phyloP scores from a whole-genome alignment of 2,797 vertebrate genomes.

The Chelidonichthys spinosus region DNA sequence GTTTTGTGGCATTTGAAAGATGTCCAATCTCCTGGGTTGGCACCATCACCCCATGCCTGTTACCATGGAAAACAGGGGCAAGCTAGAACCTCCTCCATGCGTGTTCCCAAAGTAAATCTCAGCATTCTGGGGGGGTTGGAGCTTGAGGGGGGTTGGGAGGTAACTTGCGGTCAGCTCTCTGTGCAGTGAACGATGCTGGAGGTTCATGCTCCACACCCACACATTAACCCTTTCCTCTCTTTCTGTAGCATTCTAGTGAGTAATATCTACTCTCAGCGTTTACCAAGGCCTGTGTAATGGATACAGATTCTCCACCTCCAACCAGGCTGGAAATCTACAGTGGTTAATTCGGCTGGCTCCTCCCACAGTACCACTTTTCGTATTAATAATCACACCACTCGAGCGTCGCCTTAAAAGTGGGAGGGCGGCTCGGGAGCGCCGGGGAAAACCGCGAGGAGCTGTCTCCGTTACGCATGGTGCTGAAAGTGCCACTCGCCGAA shows the following conservation, averaged over 20 bases:
- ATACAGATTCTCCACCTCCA: neutral
- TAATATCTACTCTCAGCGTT: neutral
- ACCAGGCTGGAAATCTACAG: slow-evolving; percentile 30
- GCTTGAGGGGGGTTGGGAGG: slow-evolving; percentile 58
- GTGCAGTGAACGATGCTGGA: slow-evolving; percentile 29
- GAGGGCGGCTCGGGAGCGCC: slow-evolving; percentile 29
- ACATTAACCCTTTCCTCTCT: slow-evolving; percentile 54
- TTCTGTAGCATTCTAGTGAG: neutral
- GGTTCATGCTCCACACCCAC: slow-evolving; percentile 32
- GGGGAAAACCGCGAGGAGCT: slow-evolving; percentile 72
- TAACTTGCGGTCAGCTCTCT: slow-evolving; percentile 79
- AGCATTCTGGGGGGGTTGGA: slow-evolving; percentile 43
- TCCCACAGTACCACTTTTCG: slow-evolving; percentile 75
- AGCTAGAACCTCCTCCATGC: slow-evolving; percentile 76
- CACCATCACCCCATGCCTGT: slow-evolving; percentile 83
- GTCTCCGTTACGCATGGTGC: slow-evolving; percentile 84
- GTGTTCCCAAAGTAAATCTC: slow-evolving; percentile 82
- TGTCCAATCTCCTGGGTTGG: slow-evolving; percentile 81
- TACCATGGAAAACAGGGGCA: slow-evolving; percentile 77
- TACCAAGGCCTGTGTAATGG: neutral
- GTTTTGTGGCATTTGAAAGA: slow-evolving; percentile 77
- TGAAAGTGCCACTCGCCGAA: slow-evolving; percentile 76
- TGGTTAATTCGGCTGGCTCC: slow-evolving; percentile 80
- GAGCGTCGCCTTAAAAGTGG: slow-evolving; percentile 73
- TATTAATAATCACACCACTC: slow-evolving; percentile 80